phyloP scores from a whole-genome alignment of 2,888 invertebrate genomes.

The Hydroisotoma schaefferi region DNA sequence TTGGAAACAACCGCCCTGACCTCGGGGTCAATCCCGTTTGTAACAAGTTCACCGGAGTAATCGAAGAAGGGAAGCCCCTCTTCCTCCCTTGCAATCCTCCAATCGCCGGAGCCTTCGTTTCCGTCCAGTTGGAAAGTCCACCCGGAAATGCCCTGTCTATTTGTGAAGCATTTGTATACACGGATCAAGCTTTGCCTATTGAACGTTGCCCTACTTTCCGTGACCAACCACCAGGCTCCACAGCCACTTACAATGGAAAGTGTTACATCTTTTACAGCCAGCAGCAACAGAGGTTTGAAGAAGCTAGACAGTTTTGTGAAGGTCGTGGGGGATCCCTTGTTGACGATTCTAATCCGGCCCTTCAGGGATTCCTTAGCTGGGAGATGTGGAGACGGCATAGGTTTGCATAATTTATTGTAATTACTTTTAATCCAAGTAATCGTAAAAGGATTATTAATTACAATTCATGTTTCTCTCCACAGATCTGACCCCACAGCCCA shows the following conservation, averaged over 20 bases:
- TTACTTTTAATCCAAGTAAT: too few relatives aligned
- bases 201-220: slow-evolving; percentile 89
- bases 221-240: slow-evolving; percentile 87
- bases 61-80: slow-evolving; percentile 85
- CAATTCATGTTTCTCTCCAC: too few relatives aligned
- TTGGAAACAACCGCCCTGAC: slow-evolving; percentile 89
- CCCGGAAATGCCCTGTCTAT: slow-evolving; percentile 74
- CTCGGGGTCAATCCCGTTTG: slow-evolving; percentile 87
- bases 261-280: slow-evolving; percentile 91
- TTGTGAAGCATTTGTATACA: slow-evolving; percentile 91
- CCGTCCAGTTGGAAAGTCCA: slow-evolving; percentile 79
- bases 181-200: slow-evolving; percentile 84
- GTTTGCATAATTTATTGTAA: too few relatives aligned
- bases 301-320: slow-evolving; percentile 74
- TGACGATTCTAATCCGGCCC: slow-evolving; percentile 87
- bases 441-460: too few relatives aligned
- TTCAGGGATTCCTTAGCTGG: slow-evolving; percentile 93
- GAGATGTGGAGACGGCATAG: slow-evolving; percentile 71
- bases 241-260: slow-evolving; percentile 90
- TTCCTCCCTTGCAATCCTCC: slow-evolving; percentile 91
- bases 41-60: slow-evolving; percentile 78
- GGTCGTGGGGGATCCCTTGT: slow-evolving; percentile 78
- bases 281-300: slow-evolving; percentile 74
- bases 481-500: slow-evolving; percentile 85
- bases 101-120: slow-evolving; percentile 92